These are phyloP conservation scores for Ectemnius continuus DNA, from an alignment of 2,888 invertebrate genomes.

Conservation along the genomic window DNA sequence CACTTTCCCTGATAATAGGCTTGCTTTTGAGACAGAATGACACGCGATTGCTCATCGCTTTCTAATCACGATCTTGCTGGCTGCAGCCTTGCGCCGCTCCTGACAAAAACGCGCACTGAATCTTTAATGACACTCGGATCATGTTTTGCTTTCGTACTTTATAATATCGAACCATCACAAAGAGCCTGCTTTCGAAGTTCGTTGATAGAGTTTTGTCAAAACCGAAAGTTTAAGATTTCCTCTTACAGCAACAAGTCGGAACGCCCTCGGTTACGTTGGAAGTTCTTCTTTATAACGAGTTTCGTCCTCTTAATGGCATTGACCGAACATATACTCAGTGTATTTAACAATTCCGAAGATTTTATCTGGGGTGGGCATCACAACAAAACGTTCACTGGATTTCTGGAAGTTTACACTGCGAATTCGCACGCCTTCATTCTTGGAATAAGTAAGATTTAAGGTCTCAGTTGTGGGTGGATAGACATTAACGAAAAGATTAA, in stretches of 20 bases:
- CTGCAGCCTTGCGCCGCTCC: too few relatives aligned
- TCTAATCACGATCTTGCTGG: too few relatives aligned
- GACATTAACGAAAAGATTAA: conserved; percentile 1
- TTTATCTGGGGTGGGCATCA: conserved; percentile 47
- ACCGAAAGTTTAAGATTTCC: not conserved
- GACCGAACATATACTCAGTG: conserved; percentile 72
- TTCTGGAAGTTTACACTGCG: conserved; percentile 65
- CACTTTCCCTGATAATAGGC: conserved; percentile 17
- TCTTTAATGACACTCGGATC: too few relatives aligned
- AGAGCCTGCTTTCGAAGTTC: too few relatives aligned
- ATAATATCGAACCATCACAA: too few relatives aligned
- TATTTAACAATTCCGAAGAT: conserved; percentile 60
- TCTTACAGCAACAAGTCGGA: conserved; percentile 61
- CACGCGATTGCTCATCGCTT: not conserved
- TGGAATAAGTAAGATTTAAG: conserved; percentile 59
- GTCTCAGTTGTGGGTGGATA: not conserved
- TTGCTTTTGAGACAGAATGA: conserved; percentile 8
- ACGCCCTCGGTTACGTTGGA: conserved; percentile 67
- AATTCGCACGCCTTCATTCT: conserved; percentile 72
- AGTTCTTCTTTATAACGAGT: conserved; percentile 63
- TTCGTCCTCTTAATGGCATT: conserved; percentile 66
- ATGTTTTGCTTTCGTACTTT: too few relatives aligned
- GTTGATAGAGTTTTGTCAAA: not conserved
- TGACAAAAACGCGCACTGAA: too few relatives aligned
- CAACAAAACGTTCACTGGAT: conserved; percentile 62